Evolutionary conservation across 1,140 invertebrate genomes (phyloP), one percentile per base, ranked within the genome.

Genomic region (Heliconius hermathena): DNA sequence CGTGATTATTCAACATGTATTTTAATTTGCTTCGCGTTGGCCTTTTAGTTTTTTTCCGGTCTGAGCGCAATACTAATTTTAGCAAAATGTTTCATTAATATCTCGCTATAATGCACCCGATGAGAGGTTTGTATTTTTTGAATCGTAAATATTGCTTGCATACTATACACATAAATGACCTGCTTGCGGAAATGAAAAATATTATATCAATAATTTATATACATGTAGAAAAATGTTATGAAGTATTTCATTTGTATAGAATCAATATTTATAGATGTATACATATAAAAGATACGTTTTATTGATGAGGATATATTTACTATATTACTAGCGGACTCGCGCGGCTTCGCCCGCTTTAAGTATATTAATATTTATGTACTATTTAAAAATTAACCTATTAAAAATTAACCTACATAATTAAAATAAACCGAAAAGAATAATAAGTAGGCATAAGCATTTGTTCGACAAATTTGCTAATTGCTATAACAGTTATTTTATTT

Each of bases 51-150:
- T 80, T 36, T 73, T 79, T 79, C 46, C 66, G 9, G 46, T 75
- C 70, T 60, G 73, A 54, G 78, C 18, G 78, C 66, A 76, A 70
- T 71, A 66, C 29, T 54, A 72, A 70, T 72, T 80, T 72, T 52
- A 76, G 57, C 74, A 38, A 74, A 75, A 80, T 76, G 78, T 80
- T 80, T 79, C 73, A 72, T 71, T 80, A 72, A 80, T 71, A 79
- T 60, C 46, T 80, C 22, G 33, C 74, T 72, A 60, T 80, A 80
- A 72, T 76, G 73, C 78, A 79, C 54, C 74, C 70, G 74, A 80
- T 80, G 66, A 49, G 57, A 76, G 75, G 76, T 60, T 76, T 71
- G 46, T 80, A 52, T 74, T 76, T 66, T 80, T 80, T 73, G 78
- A 54, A 79, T 74, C 73, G 71, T 79, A 46, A 79, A 74, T 79